Evolutionary conservation across 2,888 invertebrate species (phyloP).

Genomic region (Amphipoea oculea): DNA sequence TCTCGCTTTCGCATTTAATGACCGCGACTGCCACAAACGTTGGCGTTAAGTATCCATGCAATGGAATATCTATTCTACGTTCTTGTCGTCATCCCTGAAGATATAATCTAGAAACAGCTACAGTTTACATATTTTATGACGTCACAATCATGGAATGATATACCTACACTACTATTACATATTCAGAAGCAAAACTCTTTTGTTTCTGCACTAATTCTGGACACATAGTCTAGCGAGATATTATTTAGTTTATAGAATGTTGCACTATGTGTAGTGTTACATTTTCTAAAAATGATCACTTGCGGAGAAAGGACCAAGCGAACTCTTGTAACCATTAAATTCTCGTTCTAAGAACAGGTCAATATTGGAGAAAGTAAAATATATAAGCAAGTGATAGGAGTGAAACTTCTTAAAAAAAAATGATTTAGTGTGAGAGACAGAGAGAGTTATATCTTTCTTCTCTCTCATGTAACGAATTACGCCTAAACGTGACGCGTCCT

Average conservation of each 20-base stretch:
- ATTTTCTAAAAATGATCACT: not conserved
- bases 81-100: slow-evolving; percentile 1
- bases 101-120: slow-evolving; percentile 6
- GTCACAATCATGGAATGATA: slow-evolving; percentile 48
- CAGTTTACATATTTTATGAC: slow-evolving; percentile 33
- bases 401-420: not conserved
- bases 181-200: slow-evolving; percentile 25
- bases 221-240: not conserved
- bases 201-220: slow-evolving; percentile 24
- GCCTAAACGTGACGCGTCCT: not conserved
- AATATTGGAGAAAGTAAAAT: not conserved
- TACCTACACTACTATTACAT: slow-evolving; percentile 11
- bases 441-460: not conserved
- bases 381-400: not conserved
- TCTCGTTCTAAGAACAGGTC: not conserved
- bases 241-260: not conserved
- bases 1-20: slow-evolving; percentile 4
- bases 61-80: slow-evolving; percentile 2
- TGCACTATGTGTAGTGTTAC: not conserved
- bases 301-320: not conserved
- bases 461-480: not conserved
- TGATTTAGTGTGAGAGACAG: not conserved
- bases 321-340: not conserved
- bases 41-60: not conserved
- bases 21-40: not conserved